Percentiles rank a stretch among this genome's conserved stretches.
Conservation (phyloP, 2,113 vertebrate genomes). For the Cyphomyrus discorhynchus region DNA sequence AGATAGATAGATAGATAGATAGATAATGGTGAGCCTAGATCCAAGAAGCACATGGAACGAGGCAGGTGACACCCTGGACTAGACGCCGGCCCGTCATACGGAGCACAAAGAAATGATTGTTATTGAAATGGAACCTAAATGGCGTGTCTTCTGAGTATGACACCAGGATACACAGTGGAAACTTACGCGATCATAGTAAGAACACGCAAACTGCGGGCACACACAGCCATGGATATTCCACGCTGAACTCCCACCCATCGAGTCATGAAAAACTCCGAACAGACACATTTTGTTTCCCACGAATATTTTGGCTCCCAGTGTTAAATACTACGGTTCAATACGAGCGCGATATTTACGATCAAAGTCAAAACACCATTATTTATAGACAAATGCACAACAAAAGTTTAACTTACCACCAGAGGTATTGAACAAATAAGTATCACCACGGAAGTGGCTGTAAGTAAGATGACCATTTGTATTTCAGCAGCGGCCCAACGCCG, state of each 20-base stretch:
- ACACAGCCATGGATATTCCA: background rate
- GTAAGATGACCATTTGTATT: slow-evolving; percentile 95
- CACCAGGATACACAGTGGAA: background rate
- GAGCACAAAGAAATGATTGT: background rate
- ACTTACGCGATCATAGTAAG: background rate
- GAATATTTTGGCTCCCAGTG: background rate
- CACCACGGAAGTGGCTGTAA: slow-evolving; percentile 84
- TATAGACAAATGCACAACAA: background rate
- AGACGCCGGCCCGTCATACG: background rate
- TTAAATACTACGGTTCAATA: background rate
- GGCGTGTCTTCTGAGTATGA: background rate
- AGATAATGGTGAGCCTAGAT: background rate
- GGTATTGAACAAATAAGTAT: slow-evolving; percentile 95
- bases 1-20: no score
- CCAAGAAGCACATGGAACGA: background rate
- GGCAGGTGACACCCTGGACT: background rate
- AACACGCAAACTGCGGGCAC: background rate
- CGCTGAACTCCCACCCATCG: background rate
- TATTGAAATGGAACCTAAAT: background rate
- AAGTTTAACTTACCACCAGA: slow-evolving; percentile 78
- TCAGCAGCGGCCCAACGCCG: slow-evolving; percentile 79
- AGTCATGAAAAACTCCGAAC: background rate
- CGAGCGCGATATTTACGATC: background rate
- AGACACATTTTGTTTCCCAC: background rate
- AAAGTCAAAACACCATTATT: background rate